Base-by-base conservation (phyloP, 2,113 vertebrate genomes). In the Oncorhynchus nerka region DNA sequence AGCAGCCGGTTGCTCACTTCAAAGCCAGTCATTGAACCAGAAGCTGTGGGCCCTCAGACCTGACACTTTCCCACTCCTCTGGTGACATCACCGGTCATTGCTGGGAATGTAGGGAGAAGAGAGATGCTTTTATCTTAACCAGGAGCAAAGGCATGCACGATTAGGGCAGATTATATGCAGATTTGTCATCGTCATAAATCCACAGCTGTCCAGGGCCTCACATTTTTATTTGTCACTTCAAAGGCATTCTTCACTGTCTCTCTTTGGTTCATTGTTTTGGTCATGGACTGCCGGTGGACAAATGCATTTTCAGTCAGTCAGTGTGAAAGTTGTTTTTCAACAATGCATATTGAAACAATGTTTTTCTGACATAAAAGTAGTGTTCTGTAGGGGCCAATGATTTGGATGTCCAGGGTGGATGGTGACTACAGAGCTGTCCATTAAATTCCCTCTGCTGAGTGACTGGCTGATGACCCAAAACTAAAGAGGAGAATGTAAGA, bases 111-210 rank as follows among this genome's bases (percentile, higher is more conserved):
- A 83, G 77, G 34, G 76, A 75, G 84, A 72, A 57, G 77, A 75
- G 76, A 77, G 85, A 68, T 26, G 62, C 87, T 90, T 94, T 90
- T 81, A 91, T 87, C 92, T 85, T 72, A 84, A 83, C 79, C 75
- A 76, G 84, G 75, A 89, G 80, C 81, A 84, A 85, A 87, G 80
- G 86, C 70, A 75, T 64, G 20, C 78, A 81, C 89, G 89, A 92
- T 94, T 93, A 92, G 64, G 77, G 75, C 84, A 89, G 84, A 93
- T 93, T 94, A 89, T 92, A 88, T 93, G 87, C 85, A 89, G 83
- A 94, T 94, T 95, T 91, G 90, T 89, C 90, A 90, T 91, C 82
- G 91, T 93, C 86, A 80, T 94, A 93, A 94, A 93, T 93, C 90
- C 91, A 85, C 93, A 93, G 90, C 91, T 94, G 88, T 89, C 93